Base-by-base conservation (phyloP, 2,113 vertebrate genomes). In the Nerophis ophidion region DNA sequence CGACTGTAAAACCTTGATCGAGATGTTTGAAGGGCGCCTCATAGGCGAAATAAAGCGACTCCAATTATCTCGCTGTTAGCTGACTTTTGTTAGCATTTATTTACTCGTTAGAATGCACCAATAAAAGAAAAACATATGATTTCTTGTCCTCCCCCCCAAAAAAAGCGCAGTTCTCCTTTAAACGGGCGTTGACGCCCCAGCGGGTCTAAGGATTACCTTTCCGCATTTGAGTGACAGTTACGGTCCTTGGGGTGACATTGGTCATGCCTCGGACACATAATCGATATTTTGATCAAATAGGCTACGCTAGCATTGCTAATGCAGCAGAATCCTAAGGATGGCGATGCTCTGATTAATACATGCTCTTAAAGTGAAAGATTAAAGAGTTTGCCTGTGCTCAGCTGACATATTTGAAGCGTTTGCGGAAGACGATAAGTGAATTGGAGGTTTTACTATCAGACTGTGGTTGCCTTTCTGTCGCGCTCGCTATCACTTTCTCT, bases 341-440 rank as follows among this genome's bases (percentile, higher is more conserved):
- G 26, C 26, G 63, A 19, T 38, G 51, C 46, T 34, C 36, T 68
- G 73, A 70, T 68, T 57, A 70, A 70, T 66, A 48, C 45, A 17
- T 38, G 5, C 7, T 57, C 16, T 6, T 33, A 48, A n/a, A 50
- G 47, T 60, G 6, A 53, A 47, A 46, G 46, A 11, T 56, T 52
- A 46, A 46, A 60, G 68, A 68, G 55, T 72, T 49, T 46, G 55
- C 35, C 14, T 34, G 26, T 42, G 45, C 53, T 57, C 54, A 71
- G 40, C 45, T 42, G 50, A 65, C 61, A 52, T 63, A 62, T 51
- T 36, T 8, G 38, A 57, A 68, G 52, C 52, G 34, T 60, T 67
- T 65, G 13, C 55, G 60, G 69, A 75, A 8, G 34, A 55, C 52
- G 70, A 79, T 67, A 44, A 40, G 36, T 55, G 71, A 55, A 65